phyloP scores from a whole-genome alignment of 2,888 invertebrate species.

The Mythimna loreyi region DNA sequence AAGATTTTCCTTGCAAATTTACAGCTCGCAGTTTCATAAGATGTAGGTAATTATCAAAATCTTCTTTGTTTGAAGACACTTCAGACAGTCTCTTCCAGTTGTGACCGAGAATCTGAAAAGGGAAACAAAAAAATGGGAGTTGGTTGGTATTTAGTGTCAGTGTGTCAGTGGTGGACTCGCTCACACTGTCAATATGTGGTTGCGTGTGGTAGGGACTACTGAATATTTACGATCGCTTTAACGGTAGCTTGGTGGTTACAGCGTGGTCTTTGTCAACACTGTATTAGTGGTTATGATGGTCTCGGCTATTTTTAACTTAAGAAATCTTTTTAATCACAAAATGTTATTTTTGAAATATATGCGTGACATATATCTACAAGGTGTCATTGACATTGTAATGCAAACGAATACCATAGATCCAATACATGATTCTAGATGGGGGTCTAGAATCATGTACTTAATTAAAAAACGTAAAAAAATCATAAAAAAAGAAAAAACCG shows the following conservation, averaged over 20 bases:
- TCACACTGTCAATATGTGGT: constrained; percentile 51
- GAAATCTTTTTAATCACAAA: not conserved
- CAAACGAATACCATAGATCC: too few relatives aligned
- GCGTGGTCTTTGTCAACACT: constrained; percentile 45
- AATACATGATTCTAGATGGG: too few relatives aligned
- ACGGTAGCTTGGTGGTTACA: constrained; percentile 50
- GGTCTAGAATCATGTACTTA: too few relatives aligned
- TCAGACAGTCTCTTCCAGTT: not conserved
- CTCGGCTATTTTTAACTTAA: constrained; percentile 13
- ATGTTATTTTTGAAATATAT: not conserved
- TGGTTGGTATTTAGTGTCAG: too few relatives aligned
- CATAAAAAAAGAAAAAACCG: too few relatives aligned
- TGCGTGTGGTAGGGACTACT: constrained; percentile 45
- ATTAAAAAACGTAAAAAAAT: too few relatives aligned
- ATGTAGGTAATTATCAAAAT: not conserved
- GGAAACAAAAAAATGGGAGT: not conserved
- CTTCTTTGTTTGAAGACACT: not conserved
- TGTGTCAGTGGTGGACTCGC: constrained; percentile 20
- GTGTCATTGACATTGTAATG: too few relatives aligned
- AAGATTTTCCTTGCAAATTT: too few relatives aligned
- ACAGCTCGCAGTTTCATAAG: not conserved
- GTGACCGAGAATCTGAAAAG: not conserved
- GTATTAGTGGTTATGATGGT: constrained; percentile 22
- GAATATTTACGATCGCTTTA: constrained; percentile 51
- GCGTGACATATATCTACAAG: too few relatives aligned